Evolutionary conservation across 2,888 invertebrate species (phyloP), one percentile per base, ranked within the genome.

Genomic region (Hermodice carunculata): DNA sequence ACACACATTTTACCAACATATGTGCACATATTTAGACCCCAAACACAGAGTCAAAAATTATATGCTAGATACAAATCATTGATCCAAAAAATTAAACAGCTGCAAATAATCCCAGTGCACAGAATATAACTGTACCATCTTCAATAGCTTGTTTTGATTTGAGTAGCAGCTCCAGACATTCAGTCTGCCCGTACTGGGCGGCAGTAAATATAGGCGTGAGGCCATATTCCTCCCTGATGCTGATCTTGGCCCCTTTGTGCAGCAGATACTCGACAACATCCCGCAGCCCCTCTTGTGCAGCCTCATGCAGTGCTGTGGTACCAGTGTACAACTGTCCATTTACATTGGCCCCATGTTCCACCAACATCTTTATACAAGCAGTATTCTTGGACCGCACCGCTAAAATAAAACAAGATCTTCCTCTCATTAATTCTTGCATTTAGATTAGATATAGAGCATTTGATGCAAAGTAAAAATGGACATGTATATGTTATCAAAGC

Each of bases 191-290:
- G 66, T 73, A 77, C 61, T 84, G 82, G 11, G 84, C 79, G 17
- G 86, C 84, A 6, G 81, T 61, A 63, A 86, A 85, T 4, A 86
- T 61, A 1, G 86, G 83, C 5, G 83, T 83, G 31, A 85, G 74
- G 48, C 76, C 69, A 42, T 77, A 75, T 24, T 82, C 81, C 42
- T 79, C 76, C 32, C 51, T 68, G 24, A 77, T 57, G 40, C 75
- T 72, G 3, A 82, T 53, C 11, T 71, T 61, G 14, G 81, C 80
- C 8, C 79, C 80, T 46, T 76, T 70, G 34, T 77, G 67, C 6
- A 81, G 61, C 1, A 81, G 67, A 34, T 59, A 61, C 17, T 49
- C 51, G 3, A 79, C 67, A 4, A 79, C 66, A 24, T 74, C 69
- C 5, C 62, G 29, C 22, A 62, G 58, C 1, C 79, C 77, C 29